Conservation (phyloP, 1,140 invertebrate species). For the Drosophila bifasciata region DNA sequence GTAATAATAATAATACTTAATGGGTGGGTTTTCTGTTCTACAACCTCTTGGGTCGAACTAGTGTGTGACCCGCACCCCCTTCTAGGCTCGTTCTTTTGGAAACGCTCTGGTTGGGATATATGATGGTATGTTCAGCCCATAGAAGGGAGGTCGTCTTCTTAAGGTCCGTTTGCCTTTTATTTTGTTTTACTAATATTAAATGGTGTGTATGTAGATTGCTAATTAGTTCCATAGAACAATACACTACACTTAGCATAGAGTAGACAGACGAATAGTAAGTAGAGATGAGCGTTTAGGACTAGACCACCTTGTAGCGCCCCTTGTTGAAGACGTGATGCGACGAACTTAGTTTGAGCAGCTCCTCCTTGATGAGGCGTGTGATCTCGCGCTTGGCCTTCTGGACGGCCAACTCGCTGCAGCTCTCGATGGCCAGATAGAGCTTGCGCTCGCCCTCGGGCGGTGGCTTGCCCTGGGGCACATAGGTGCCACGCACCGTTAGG, state of each 20-base stretch:
- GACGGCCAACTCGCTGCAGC: conserved; percentile 97
- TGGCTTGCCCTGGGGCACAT: conserved; percentile 94
- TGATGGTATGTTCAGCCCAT: no score
- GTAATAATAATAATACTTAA: no score
- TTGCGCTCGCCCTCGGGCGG: conserved; percentile 98
- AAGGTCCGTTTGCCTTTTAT: no score
- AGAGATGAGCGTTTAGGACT: conserved; percentile 65
- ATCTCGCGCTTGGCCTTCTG: conserved; percentile 99
- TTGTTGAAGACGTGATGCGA: conserved; percentile 95
- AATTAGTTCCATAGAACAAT: not conserved
- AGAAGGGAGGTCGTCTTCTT: no score
- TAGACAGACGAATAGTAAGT: not conserved
- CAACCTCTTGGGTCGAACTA: no score
- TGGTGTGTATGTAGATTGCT: no score
- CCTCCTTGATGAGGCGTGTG: conserved; percentile 98
- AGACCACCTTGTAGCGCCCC: conserved; percentile 97
- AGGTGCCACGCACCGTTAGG: conserved; percentile 99
- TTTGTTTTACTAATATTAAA: no score
- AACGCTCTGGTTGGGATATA: no score
- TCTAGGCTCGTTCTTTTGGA: no score
- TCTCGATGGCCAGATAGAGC: conserved; percentile 99
- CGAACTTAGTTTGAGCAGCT: conserved; percentile 95
- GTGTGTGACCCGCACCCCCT: no score
- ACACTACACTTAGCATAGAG: conserved; percentile 1
- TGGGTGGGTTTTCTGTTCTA: no score